Base-by-base conservation (phyloP, 2,113 vertebrate genomes). In the Mobula birostris region DNA sequence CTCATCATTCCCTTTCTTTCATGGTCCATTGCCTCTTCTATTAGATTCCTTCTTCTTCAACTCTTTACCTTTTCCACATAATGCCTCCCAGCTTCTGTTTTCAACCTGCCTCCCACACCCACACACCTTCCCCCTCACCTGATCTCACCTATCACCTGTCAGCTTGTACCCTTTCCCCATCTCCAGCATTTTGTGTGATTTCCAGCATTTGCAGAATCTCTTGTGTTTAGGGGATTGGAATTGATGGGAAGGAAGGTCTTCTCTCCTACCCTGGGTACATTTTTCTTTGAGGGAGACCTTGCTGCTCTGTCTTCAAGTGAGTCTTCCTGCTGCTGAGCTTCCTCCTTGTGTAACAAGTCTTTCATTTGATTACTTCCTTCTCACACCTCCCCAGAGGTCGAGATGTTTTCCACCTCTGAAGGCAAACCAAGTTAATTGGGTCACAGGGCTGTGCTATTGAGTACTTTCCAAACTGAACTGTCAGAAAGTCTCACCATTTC, bases 311-410 rank as follows among this genome's bases (percentile, higher is more conserved):
- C 80, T 48, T 15, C 4, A 82, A 40, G 36, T 36, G 36, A 36
- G 0, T 36, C 36, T 48, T 48, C 48, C 48, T 48, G 48, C 48
- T 48, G 24, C 12, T 56, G 66, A 5, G 27, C 87, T 90, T n/a
- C 87, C 87, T 90, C 27, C 87, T n/a, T 17, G 8, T 66, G 9
- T 90, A 90, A 90, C 61, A 32, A 90, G 58, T 90, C 87, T 61
- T 90, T 66, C 87, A 90, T 90, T 56, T 90, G 87, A 90, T 90
- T 90, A 90, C 63, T 66, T 3, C 66, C 66, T 27, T 61, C 82
- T 12, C 29, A 6, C 58, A 29, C 27, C 58, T 88, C 58, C 58
- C 85, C 88, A 70, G 88, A 91, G 32, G 66, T 32, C 7, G 7
- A 91, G 88, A 68, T 91, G 66, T 68, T 91, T 36, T 91, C 63